Percentiles rank a stretch among this genome's conserved stretches.
Conservation (phyloP, 2,797 vertebrate genomes). For the Acomys russatus region DNA sequence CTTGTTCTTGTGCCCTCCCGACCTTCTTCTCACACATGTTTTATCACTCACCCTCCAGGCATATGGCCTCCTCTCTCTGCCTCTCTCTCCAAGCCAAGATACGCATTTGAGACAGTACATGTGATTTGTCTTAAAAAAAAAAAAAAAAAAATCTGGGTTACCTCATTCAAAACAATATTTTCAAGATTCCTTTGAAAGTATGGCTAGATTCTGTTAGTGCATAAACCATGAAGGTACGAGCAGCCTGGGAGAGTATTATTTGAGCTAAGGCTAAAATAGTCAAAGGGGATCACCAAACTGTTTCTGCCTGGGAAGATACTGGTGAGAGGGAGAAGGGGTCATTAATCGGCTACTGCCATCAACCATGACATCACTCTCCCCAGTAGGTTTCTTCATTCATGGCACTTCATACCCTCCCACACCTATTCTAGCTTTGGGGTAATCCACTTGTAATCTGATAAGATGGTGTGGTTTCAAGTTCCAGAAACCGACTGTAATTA, state of each 20-base stretch:
- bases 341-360: background rate
- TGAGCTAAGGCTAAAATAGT: background rate
- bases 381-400: background rate
- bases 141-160: too few species aligned
- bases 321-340: background rate
- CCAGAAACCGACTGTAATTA: constrained; percentile 47
- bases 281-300: background rate
- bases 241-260: background rate
- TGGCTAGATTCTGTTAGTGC: background rate
- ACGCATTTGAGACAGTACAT: too few species aligned
- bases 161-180: too few species aligned
- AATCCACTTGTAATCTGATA: constrained; percentile 26
- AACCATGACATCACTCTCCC: background rate
- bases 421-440: background rate
- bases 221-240: background rate
- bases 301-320: background rate
- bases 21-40: too few species aligned
- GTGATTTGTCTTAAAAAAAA: too few species aligned
- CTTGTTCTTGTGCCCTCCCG: too few species aligned
- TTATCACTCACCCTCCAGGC: too few species aligned
- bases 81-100: too few species aligned
- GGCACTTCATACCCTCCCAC: background rate
- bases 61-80: too few species aligned
- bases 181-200: background rate
- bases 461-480: constrained; percentile 19